Percentiles rank a stretch among this genome's conserved stretches.
Conservation (phyloP, 2,797 vertebrate genomes). For the Pangasius mekongensis region DNA sequence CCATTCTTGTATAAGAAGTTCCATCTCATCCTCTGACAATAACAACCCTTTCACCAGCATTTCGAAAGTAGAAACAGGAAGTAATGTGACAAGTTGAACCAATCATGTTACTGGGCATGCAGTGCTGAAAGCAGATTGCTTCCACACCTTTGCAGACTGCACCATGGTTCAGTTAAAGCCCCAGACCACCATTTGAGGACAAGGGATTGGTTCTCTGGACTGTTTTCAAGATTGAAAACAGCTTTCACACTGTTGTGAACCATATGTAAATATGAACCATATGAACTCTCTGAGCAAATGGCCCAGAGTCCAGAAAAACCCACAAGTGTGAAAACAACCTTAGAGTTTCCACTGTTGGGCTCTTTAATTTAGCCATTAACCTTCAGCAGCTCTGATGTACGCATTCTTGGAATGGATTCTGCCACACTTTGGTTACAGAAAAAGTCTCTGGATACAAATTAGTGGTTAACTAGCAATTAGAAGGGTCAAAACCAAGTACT, state of each 20-base stretch:
- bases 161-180: background rate
- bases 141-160: background rate
- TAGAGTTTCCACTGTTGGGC: background rate
- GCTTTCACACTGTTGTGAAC: background rate
- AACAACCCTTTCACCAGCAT: background rate
- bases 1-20: background rate
- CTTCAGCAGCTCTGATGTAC: background rate
- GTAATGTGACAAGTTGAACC: background rate
- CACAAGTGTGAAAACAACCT: background rate
- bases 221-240: background rate
- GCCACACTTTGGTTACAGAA: slow-evolving; percentile 5
- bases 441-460: slow-evolving; percentile 5
- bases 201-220: background rate
- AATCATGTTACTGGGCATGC: background rate
- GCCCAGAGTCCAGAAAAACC: background rate
- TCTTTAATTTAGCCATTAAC: slow-evolving; percentile 10
- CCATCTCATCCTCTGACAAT: background rate
- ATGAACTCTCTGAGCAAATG: background rate
- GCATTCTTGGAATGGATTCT: background rate
- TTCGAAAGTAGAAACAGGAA: background rate
- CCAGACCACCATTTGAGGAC: background rate
- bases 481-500: background rate
- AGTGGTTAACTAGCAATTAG: background rate
- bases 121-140: background rate
- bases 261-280: background rate